These are phyloP conservation scores for Pissodes strobi DNA, from an alignment of 1,140 invertebrate species.

Conservation along the genomic window DNA sequence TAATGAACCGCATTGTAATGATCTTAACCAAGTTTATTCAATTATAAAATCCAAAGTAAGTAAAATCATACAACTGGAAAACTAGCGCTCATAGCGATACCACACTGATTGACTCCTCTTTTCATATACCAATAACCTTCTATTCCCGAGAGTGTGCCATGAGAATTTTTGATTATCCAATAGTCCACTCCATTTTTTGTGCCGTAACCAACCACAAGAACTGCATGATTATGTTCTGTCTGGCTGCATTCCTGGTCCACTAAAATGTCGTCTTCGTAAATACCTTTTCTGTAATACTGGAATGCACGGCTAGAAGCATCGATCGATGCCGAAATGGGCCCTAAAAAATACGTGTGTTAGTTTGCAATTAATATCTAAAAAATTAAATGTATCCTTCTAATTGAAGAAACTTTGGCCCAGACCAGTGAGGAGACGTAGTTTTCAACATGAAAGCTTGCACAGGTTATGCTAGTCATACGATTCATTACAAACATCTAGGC, in stretches of 20 bases:
- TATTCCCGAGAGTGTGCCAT: conserved; percentile 81
- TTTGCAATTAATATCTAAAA: no score
- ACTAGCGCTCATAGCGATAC: conserved; percentile 80
- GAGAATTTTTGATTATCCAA: conserved; percentile 86
- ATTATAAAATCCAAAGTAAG: no score
- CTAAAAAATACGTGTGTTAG: no score
- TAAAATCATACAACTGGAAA: conserved; percentile 83
- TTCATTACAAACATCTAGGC: no score
- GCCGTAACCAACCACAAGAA: conserved; percentile 83
- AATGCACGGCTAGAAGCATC: conserved; percentile 81
- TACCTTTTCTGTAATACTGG: conserved; percentile 66
- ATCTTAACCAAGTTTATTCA: no score
- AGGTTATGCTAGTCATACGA: no score
- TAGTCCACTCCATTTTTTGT: conserved; percentile 68
- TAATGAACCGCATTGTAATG: no score
- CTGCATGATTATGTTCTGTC: conserved; percentile 81
- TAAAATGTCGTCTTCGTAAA: no score
- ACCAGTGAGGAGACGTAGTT: no score
- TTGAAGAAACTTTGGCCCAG: no score
- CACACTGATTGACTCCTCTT: conserved; percentile 83
- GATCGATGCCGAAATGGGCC: conserved; percentile 87
- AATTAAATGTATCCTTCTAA: no score
- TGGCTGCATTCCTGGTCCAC: conserved; percentile 62
- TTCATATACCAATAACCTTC: conserved; percentile 88
- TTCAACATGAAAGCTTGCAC: background rate